Percentiles rank a stretch among this genome's conserved stretches.
Evolutionary conservation across 2,888 invertebrate species (phyloP).

Genomic region (Octodonta nipae): DNA sequence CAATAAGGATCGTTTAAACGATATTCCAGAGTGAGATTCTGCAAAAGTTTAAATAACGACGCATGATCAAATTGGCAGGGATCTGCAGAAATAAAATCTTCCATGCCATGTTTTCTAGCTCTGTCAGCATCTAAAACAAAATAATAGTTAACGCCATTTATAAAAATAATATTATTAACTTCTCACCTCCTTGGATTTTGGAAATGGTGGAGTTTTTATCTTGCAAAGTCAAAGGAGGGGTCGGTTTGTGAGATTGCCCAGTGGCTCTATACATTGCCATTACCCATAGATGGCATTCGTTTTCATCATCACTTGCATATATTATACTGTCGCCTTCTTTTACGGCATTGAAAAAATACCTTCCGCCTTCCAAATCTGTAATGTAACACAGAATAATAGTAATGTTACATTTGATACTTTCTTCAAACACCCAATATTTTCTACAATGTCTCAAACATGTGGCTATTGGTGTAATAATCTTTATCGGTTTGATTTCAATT

Average conservation of each 20-base stretch:
- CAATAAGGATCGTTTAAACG: constrained; percentile 96
- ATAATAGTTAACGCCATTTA: not conserved
- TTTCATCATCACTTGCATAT: constrained; percentile 92
- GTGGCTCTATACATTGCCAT: constrained; percentile 99
- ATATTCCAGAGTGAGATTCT: constrained; percentile 86
- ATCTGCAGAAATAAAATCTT: constrained; percentile 98
- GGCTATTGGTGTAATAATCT: too few species aligned
- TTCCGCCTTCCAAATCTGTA: constrained; percentile 78
- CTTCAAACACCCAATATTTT: too few species aligned
- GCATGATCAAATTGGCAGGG: constrained; percentile 96
- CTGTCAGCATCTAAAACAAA: constrained; percentile 68
- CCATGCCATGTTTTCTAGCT: constrained; percentile 97
- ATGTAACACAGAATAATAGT: constrained; percentile 19
- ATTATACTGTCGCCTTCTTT: constrained; percentile 95
- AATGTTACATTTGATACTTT: constrained; percentile 8
- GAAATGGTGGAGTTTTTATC: constrained; percentile 77
- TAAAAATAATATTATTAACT: not conserved
- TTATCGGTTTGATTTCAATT: too few species aligned
- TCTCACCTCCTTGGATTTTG: constrained; percentile 77
- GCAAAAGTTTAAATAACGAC: constrained; percentile 78
- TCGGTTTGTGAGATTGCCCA: constrained; percentile 97
- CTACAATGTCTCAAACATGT: too few species aligned
- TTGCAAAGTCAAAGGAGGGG: constrained; percentile 68
- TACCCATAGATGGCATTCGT: constrained; percentile 96
- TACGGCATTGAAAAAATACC: constrained; percentile 96